Conservation (phyloP, 2,797 vertebrate genomes). For the Pogonophryne albipinna region DNA sequence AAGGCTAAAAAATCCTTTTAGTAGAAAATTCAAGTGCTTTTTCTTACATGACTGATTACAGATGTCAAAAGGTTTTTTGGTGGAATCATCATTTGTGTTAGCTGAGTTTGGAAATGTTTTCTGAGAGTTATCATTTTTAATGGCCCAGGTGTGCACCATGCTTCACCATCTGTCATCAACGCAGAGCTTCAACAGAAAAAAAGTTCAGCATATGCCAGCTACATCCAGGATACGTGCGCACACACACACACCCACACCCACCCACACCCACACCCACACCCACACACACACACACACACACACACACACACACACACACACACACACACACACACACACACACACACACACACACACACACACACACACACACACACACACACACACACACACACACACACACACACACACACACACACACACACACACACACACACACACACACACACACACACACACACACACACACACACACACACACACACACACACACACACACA, state of each 20-base stretch:
- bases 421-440: neutral
- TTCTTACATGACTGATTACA: too few relatives aligned
- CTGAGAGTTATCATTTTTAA: neutral
- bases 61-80: neutral
- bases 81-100: neutral
- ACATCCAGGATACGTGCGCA: neutral
- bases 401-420: too few relatives aligned
- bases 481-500: neutral
- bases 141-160: neutral
- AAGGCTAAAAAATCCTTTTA: too few relatives aligned
- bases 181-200: neutral
- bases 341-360: neutral
- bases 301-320: neutral
- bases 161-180: conserved; percentile 1
- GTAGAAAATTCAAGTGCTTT: too few relatives aligned
- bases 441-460: neutral
- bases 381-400: too few relatives aligned
- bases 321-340: neutral
- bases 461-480: too few relatives aligned
- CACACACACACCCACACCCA: too few relatives aligned
- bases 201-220: neutral
- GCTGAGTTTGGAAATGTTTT: neutral
- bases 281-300: neutral
- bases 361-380: too few relatives aligned
- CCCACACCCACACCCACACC: too few relatives aligned